Evolutionary conservation across 2,888 invertebrate species (phyloP), one percentile per base, ranked within the genome.

Genomic region (Drosophila suboccidentalis): DNA sequence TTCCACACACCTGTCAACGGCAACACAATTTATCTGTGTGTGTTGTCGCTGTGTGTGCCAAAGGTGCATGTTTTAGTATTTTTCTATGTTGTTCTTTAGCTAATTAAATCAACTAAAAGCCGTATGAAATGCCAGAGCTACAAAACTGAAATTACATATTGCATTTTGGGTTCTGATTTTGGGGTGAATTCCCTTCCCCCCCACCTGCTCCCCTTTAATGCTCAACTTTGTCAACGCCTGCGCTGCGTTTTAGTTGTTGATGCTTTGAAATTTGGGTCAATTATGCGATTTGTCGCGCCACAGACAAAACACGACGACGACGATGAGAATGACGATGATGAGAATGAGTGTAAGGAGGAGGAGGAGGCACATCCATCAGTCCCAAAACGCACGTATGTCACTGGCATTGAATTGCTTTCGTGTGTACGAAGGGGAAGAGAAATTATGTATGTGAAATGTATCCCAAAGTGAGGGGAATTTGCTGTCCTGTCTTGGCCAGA

Each of bases 211-310:
- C n/a, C 41, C 39, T 29, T 29, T 29, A 29, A 8, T 8, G 2
- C 29, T 8, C 29, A 19, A 13, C 22, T 22, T 34, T n/a, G 26
- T n/a, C 17, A 11, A 29, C 43, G 8, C 34, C 43, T 32, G 13
- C 53, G 43, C 17, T 39, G 53, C 38, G 53, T 32, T 61, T 61
- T 44, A 55, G 69, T 51, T 61, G 65, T 58, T 73, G 75, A 65
- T 71, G 82, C 76, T 71, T 69, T 68, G 53, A 72, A 80, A 89
- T 90, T 82, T 88, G 73, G 89, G 89, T 90, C 89, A 89, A 90
- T 90, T 89, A 87, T 87, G 83, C 87, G 85, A 89, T 84, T 90
- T 80, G 90, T 84, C 89, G 87, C 89, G 75, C 73, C 81, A 63
- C 74, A 83, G 69, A 73, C 72, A 78, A 63, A 73, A 69, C 69